phyloP scores from a whole-genome alignment of 2,888 invertebrate species.

The Baronia brevicornis region DNA sequence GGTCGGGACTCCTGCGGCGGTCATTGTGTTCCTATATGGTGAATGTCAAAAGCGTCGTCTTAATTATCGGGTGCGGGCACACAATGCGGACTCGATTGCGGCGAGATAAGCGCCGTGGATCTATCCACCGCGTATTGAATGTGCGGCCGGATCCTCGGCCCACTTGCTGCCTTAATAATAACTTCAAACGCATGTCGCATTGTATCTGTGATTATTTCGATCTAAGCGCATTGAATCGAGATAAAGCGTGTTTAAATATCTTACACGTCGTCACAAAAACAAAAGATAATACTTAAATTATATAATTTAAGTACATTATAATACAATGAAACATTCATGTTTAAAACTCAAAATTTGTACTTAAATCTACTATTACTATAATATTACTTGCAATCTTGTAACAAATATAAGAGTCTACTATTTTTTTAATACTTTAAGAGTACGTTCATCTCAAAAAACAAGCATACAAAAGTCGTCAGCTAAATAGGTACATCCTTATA shows the following conservation, averaged over 20 bases:
- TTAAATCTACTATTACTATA: too few species aligned
- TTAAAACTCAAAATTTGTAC: too few species aligned
- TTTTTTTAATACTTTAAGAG: too few species aligned
- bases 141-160: conserved; percentile 40
- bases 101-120: conserved; percentile 64
- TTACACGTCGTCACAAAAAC: conserved; percentile 34
- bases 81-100: conserved; percentile 73
- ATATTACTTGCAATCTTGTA: too few species aligned
- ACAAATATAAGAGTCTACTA: too few species aligned
- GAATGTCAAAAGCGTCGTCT: conserved; percentile 76
- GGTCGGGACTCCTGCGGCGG: conserved; percentile 61
- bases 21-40: conserved; percentile 75
- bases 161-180: conserved; percentile 65
- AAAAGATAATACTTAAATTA: conserved; percentile 30
- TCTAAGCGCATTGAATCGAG: conserved; percentile 62
- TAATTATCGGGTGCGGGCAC: conserved; percentile 72
- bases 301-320: too few species aligned
- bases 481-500: too few species aligned
- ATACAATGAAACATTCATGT: too few species aligned
- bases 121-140: conserved; percentile 60
- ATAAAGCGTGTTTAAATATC: conserved; percentile 54
- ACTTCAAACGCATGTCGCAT: conserved; percentile 68
- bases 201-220: conserved; percentile 68
- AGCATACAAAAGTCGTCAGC: too few species aligned
- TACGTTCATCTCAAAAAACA: too few species aligned